Evolutionary conservation across 2,797 vertebrate species (phyloP).

Genomic region (Simalia tracyae): DNA sequence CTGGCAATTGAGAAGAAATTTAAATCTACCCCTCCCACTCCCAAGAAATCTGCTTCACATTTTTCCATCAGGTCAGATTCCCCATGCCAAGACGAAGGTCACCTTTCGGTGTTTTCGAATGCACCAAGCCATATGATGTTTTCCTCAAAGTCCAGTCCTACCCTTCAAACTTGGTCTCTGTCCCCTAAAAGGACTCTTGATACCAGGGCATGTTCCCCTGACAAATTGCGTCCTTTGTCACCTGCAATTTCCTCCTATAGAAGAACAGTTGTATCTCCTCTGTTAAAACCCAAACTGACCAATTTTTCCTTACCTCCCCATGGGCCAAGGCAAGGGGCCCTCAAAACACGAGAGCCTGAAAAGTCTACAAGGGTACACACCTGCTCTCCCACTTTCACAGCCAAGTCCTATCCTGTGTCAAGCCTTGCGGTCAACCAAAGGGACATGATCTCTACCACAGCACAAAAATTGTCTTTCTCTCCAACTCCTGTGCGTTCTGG

Average conservation of each 20-base stretch:
- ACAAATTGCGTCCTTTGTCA: conserved; percentile 38
- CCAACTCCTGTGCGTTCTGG: conserved; percentile 46
- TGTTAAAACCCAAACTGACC: conserved; percentile 8
- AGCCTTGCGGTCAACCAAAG: conserved; percentile 42
- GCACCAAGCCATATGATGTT: conserved; percentile 20
- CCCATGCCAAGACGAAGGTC: conserved; percentile 51
- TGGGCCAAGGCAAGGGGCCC: conserved; percentile 33
- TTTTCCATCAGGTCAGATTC: conserved; percentile 53
- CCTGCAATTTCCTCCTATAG: conserved; percentile 23
- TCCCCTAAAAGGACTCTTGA: conserved; percentile 47
- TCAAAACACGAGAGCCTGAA: conserved; percentile 12
- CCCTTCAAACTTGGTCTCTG: background rate
- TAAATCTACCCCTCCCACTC: conserved; percentile 55
- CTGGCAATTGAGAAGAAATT: conserved; percentile 66
- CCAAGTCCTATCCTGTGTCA: conserved; percentile 49
- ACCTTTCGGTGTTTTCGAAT: conserved; percentile 36
- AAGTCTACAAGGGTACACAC: conserved; percentile 55
- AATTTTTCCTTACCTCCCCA: conserved; percentile 28
- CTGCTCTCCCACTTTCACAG: conserved; percentile 62
- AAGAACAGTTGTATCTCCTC: conserved; percentile 35
- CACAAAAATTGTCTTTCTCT: conserved; percentile 55
- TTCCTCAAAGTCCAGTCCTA: conserved; percentile 38
- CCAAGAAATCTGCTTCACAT: conserved; percentile 69
- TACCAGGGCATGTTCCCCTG: conserved; percentile 23
- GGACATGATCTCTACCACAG: conserved; percentile 10